Base-by-base conservation (phyloP, 2,113 vertebrate genomes). In the Lates calcarifer region DNA sequence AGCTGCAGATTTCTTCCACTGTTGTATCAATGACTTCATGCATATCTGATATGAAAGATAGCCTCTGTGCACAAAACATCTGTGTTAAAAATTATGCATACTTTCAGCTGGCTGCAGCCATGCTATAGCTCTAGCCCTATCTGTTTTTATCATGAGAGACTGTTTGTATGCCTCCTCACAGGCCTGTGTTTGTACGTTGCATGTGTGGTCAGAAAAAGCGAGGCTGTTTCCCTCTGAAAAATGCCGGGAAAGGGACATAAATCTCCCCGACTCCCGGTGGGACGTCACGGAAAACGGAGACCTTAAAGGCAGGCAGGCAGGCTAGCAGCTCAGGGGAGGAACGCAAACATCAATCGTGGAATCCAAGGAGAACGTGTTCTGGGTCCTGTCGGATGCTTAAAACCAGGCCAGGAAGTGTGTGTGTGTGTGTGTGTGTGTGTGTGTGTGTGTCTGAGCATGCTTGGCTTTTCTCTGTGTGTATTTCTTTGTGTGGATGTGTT, bases 311-410 rank as follows among this genome's bases (percentile, higher is more conserved):
- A 79, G 85, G 78, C 84, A 12, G 80, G 68, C 84, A 12, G 80
- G 64, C 79, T 57, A 41, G 83, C 85, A 39, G 81, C 83, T 80
- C 64, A 22, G 73, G 84, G 83, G 75, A 90, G 91, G 92, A 94
- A 85, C 90, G 90, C 90, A 93, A 94, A 94, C 91, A 70, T 92
- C 81, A 84, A 83, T 87, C 79, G 80, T 90, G 82, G 88, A 94
- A 92, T 92, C 93, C 88, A 82, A 89, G 62, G 76, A 82, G 61
- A 80, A 82, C 85, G 90, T 92, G 89, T 88, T 89, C 93, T 91
- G 87, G 75, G 92, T 93, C 93, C 91, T 93, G 93, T 94, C 89
- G 94, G 94, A 94, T 93, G 91, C 90, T 94, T 73, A 37, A 92
- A 92, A 84, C 88, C 86, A 74, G 93, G 91, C 84, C 90, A 88